Evolutionary conservation across 2,113 vertebrate species (phyloP).

Genomic region (Sclerurus mexicanus): DNA sequence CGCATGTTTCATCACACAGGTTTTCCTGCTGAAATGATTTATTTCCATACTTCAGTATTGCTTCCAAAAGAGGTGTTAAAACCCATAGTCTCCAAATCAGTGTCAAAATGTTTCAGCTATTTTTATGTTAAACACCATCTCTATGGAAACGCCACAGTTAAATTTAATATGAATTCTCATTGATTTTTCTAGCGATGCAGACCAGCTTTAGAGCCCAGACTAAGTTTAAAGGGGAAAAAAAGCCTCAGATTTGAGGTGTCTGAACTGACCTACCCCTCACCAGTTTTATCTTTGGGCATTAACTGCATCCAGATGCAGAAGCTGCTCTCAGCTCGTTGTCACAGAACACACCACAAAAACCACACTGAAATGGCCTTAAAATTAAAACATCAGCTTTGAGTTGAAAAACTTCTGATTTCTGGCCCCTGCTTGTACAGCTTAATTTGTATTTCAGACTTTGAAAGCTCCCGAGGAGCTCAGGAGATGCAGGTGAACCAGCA

Average conservation of each 20-base stretch:
- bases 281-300: not conserved
- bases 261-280: not conserved
- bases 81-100: not conserved
- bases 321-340: not conserved
- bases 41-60: not conserved
- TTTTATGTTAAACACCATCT: conserved; percentile 42
- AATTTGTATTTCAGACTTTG: not conserved
- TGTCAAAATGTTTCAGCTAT: conserved; percentile 45
- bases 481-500: not conserved
- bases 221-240: not conserved
- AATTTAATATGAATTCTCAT: not conserved
- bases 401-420: not conserved
- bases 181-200: not conserved
- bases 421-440: not conserved
- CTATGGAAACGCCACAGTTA: conserved; percentile 37
- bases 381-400: not conserved
- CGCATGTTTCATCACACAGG: not conserved
- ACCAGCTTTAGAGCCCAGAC: not conserved
- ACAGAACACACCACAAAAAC: not conserved
- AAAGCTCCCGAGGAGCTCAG: fast-evolving
- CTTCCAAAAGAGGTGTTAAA: not conserved
- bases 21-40: not conserved
- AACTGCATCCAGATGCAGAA: not conserved
- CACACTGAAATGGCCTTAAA: not conserved
- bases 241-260: not conserved